Conservation (phyloP, 2,888 invertebrate species). For the Leucania comma region DNA sequence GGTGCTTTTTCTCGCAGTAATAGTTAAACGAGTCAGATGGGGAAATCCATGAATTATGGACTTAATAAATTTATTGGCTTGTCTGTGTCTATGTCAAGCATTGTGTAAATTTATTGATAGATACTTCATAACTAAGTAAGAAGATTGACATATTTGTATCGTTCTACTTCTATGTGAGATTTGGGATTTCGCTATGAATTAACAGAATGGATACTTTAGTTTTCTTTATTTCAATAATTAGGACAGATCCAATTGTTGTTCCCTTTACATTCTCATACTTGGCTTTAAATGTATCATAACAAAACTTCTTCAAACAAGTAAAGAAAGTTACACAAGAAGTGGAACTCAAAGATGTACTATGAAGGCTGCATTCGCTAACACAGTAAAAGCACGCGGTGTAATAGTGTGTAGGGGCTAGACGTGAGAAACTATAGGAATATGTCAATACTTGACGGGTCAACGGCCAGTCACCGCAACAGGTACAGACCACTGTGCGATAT, state of each 20-base stretch:
- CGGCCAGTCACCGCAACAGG: conserved; percentile 86
- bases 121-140: conserved; percentile 17
- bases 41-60: conserved; percentile 26
- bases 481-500: conserved; percentile 81
- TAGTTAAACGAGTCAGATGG: conserved; percentile 20
- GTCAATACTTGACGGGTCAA: conserved; percentile 90
- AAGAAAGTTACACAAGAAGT: conserved; percentile 48
- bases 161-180: not conserved
- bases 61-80: conserved; percentile 17
- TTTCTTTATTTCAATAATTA: not conserved
- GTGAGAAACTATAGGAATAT: conserved; percentile 90
- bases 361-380: conserved; percentile 66
- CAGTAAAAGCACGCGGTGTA: conserved; percentile 79
- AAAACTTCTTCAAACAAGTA: conserved; percentile 17
- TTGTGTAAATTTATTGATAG: conserved; percentile 27
- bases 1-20: conserved; percentile 41
- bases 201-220: not conserved
- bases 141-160: conserved; percentile 1
- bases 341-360: conserved; percentile 55
- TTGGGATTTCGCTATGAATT: not conserved
- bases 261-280: not conserved
- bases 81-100: conserved; percentile 10
- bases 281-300: conserved; percentile 24
- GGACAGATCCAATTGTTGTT: not conserved
- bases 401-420: conserved; percentile 80